Evolutionary conservation across 2,797 vertebrate species (phyloP).

Genomic region (Danio kyathit): DNA sequence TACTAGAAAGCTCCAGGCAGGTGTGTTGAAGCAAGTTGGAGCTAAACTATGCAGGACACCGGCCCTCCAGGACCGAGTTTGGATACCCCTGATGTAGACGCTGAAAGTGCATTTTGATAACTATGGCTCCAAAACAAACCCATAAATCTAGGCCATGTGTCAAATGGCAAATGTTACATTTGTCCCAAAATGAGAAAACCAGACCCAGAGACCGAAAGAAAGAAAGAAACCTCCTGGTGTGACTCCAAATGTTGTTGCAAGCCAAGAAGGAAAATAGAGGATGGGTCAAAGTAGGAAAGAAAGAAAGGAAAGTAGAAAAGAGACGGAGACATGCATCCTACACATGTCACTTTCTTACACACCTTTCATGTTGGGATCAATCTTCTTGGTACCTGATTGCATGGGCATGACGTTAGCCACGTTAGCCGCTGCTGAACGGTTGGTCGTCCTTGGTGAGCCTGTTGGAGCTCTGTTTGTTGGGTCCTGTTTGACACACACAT

Average conservation of each 20-base stretch:
- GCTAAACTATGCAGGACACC: too few species aligned
- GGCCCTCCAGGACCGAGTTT: too few species aligned
- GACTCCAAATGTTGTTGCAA: slow-evolving; percentile 14
- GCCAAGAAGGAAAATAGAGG: background rate
- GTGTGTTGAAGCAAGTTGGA: too few species aligned
- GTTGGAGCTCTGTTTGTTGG: slow-evolving; percentile 92
- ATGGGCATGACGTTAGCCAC: slow-evolving; percentile 95
- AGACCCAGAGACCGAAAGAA: background rate
- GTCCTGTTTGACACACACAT: slow-evolving; percentile 79
- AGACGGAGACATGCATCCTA: slow-evolving; percentile 40
- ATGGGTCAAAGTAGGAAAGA: background rate
- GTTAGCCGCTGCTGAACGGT: slow-evolving; percentile 92
- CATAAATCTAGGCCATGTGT: background rate
- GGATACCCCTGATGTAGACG: too few species aligned
- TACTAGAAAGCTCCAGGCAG: too few species aligned
- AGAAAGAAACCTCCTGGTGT: background rate
- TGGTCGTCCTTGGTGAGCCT: slow-evolving; percentile 95
- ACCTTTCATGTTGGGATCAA: slow-evolving; percentile 91
- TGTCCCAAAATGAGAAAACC: slow-evolving; percentile 7
- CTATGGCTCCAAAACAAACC: background rate
- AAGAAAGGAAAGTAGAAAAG: background rate
- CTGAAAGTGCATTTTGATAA: background rate
- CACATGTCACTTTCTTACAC: slow-evolving; percentile 54
- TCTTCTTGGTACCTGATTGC: slow-evolving; percentile 92
- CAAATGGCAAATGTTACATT: background rate